phyloP scores from a whole-genome alignment of 1,140 invertebrate species.

The Copidosoma floridanum region DNA sequence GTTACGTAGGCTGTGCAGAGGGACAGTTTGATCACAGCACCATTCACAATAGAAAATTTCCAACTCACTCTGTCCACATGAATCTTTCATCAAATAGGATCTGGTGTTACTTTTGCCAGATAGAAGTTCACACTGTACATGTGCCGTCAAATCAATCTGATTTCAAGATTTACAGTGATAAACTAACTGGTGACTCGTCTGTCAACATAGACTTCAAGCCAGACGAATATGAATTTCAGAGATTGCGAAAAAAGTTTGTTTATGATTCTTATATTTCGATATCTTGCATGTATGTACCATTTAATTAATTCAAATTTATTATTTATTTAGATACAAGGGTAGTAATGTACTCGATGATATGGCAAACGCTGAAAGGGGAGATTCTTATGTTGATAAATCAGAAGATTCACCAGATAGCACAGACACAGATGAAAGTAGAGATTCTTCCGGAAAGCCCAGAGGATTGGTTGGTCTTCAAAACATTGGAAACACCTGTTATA shows the following conservation, averaged over 20 bases:
- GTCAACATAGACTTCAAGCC: slow-evolving; percentile 41
- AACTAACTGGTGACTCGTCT: slow-evolving; percentile 39
- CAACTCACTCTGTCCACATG: slow-evolving; percentile 77
- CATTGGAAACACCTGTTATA: slow-evolving; percentile 95
- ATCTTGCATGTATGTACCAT: slow-evolving; percentile 30
- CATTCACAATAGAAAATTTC: slow-evolving; percentile 69
- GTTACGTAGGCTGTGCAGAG: slow-evolving; percentile 77
- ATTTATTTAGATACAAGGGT: background rate
- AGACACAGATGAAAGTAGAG: slow-evolving; percentile 55
- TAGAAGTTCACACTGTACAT: slow-evolving; percentile 64
- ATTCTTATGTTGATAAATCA: slow-evolving; percentile 45
- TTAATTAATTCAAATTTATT: background rate
- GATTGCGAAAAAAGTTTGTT: slow-evolving; percentile 23
- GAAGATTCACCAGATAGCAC: slow-evolving; percentile 60
- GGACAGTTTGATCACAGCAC: slow-evolving; percentile 76
- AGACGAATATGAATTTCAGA: no score
- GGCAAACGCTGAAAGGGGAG: slow-evolving; percentile 38
- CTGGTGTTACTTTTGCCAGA: slow-evolving; percentile 83
- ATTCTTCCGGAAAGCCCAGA: slow-evolving; percentile 54
- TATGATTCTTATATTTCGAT: slow-evolving; percentile 4
- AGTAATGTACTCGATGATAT: background rate
- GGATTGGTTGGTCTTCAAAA: slow-evolving; percentile 86
- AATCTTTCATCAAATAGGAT: slow-evolving; percentile 78
- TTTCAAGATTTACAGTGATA: slow-evolving; percentile 38
- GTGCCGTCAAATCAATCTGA: slow-evolving; percentile 47